A percentile compares a stretch with the other conserved stretches of the same genome.
phyloP scores from a whole-genome alignment of 2,888 invertebrate genomes.

The Habrosyne pyritoides region DNA sequence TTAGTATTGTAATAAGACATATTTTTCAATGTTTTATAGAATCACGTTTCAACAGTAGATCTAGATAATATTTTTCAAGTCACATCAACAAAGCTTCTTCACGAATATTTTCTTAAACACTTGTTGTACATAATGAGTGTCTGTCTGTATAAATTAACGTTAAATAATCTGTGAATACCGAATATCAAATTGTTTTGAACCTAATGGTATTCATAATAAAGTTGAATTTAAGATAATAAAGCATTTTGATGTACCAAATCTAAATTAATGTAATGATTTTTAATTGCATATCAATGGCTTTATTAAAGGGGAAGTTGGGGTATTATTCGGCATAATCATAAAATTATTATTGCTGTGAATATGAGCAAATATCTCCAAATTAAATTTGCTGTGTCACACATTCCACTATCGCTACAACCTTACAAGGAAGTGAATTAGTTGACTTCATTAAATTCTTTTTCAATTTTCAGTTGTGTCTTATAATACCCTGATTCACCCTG shows the following conservation, averaged over 20 bases:
- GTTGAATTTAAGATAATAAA: constrained; percentile 39
- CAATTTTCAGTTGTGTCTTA: no score
- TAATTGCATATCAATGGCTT: constrained; percentile 27
- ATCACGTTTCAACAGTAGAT: background rate
- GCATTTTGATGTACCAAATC: constrained; percentile 59
- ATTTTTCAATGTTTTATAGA: background rate
- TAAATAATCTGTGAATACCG: constrained; percentile 45
- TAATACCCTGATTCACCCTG: no score
- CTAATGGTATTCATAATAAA: constrained; percentile 32
- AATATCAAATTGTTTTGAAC: constrained; percentile 41
- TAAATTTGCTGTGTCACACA: no score
- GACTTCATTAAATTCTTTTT: no score
- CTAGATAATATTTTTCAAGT: constrained; percentile 16
- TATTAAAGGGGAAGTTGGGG: constrained; percentile 16
- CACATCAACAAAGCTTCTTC: constrained; percentile 18
- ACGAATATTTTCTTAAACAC: constrained; percentile 4
- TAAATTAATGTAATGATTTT: constrained; percentile 28
- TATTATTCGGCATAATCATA: background rate
- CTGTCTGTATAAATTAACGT: constrained; percentile 27
- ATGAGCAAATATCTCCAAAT: no score
- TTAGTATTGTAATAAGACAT: background rate
- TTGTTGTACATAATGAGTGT: constrained; percentile 9
- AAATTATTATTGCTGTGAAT: no score
- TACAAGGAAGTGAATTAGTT: no score
- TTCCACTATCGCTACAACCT: no score